Evolutionary conservation across 1,140 invertebrate species (phyloP), one percentile per base, ranked within the genome.

Genomic region (Spodoptera litura): DNA sequence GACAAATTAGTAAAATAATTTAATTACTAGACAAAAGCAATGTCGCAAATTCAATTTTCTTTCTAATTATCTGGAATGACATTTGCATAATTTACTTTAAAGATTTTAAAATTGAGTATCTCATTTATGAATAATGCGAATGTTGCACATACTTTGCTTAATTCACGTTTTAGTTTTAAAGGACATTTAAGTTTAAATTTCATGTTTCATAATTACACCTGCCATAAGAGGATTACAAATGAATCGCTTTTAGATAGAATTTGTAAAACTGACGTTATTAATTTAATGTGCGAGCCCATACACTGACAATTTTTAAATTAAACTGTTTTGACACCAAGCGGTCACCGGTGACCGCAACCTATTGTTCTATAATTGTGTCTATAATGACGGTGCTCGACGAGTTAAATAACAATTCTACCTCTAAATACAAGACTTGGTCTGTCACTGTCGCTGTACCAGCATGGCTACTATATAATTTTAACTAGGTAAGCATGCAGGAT

Each of bases 1-100:
- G 12, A 61, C 44, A 44, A 75, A 12, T 35, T 75, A 75, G 61
- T 61, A 70, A 44, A 15, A 8, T 20, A 31, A 25, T 62, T 15
- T 44, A 44, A 38, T 62, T 11, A 9, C 15, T 5, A 12, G 13
- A 53, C 25, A 5, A 62, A 61, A 44, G 9, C 13, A 38, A 62
- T 62, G 12, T 62, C 0, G 2, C 35, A 62, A 62, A 8, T 62
- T 13, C 15, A 62, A 61, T 62, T 62, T 62, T 38, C 31, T 62
- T 62, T 62, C 5, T 15, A 62, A 62, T 62, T 62, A 62, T 5
- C 15, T 62, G n/a, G 44, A 62, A 62, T 15, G 59, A 15, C 31
- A 62, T 62, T 62, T 9, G 38, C n/a, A 15, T 38, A 44, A 62
- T 62, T 62, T 62, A 62, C 12, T 62, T 38, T 38, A 12, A 25